These are phyloP conservation scores for Alosa sapidissima DNA, from an alignment of 2,797 vertebrate genomes.

Conservation along the genomic window DNA sequence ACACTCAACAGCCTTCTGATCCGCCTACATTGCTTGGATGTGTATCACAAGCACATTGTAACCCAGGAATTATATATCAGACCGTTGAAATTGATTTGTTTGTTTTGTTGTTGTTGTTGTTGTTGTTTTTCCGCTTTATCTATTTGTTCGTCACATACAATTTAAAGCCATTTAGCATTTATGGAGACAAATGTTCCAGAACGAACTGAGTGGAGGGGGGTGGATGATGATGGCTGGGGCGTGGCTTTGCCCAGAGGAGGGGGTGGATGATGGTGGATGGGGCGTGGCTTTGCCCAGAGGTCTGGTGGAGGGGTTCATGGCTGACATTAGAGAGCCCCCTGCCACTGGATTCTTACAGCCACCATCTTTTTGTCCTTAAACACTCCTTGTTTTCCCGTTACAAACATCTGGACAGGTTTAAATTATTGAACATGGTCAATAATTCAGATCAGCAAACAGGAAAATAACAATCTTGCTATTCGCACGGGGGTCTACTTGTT, in stretches of 20 bases:
- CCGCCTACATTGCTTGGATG: not conserved
- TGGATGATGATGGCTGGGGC: not conserved
- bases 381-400: not conserved
- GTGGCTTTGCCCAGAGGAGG: not conserved
- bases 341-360: not conserved
- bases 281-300: not conserved
- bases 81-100: not conserved
- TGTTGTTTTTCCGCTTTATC: not conserved
- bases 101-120: not conserved
- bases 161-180: not conserved
- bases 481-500: not conserved
- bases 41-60: not conserved
- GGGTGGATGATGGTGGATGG: not conserved
- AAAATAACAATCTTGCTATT: not conserved
- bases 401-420: conserved; percentile 17
- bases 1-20: conserved; percentile 3
- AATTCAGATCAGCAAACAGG: conserved; percentile 1
- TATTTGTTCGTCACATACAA: not conserved
- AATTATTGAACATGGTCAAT: conserved; percentile 16
- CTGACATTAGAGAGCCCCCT: not conserved
- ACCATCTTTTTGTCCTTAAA: not conserved
- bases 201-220: not conserved
- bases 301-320: not conserved
- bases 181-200: conserved; percentile 5
- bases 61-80: not conserved